Evolutionary conservation across 2,888 invertebrate species (phyloP), one percentile per base, ranked within the genome.

Genomic region (Allophyes oxyacanthae): DNA sequence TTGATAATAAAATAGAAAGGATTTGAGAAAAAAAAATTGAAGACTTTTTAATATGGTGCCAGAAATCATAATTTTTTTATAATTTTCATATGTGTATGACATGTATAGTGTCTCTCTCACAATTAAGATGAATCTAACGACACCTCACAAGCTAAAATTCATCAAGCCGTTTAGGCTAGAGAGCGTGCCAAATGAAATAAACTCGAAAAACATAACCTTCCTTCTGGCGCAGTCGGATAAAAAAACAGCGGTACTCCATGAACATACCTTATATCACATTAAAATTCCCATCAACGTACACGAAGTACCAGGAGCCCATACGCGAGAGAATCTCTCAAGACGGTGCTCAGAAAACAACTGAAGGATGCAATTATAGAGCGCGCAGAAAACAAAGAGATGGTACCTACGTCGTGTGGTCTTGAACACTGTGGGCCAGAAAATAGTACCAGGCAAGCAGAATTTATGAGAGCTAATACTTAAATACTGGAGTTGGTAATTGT

Each of bases 281-380:
- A 49, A 59, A 64, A 60, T 60, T 64, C 6, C 11, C 6, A 45
- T 26, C 15, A 45, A 33, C 11, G 34, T 15, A 15, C 26, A 10
- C 41, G n/a, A 51, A 62, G 52, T 57, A 66, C 66, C 38, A 46
- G 49, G 66, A 66, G 48, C 15, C 8, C 57, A 66, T 62, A 64
- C n/a, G 34, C 33, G 43, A 52, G 14, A 32, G 57, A 51, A 57
- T 56, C 62, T 50, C 50, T 58, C 58, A 66, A 66, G 55, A 50
- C 34, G 13, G 33, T 52, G 28, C 68, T 53, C 54, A 32, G 14
- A 42, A 42, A 57, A 71, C 61, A 59, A 75, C 64, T 67, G 67
- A 64, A 64, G 75, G 75, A 74, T 74, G 75, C 75, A 77, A 75
- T 77, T 77, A 77, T 63, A 52, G 51, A 60, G 58, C 57, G 36